Evolutionary conservation across 2,888 invertebrate genomes (phyloP).

Genomic region (Diploptera punctata): DNA sequence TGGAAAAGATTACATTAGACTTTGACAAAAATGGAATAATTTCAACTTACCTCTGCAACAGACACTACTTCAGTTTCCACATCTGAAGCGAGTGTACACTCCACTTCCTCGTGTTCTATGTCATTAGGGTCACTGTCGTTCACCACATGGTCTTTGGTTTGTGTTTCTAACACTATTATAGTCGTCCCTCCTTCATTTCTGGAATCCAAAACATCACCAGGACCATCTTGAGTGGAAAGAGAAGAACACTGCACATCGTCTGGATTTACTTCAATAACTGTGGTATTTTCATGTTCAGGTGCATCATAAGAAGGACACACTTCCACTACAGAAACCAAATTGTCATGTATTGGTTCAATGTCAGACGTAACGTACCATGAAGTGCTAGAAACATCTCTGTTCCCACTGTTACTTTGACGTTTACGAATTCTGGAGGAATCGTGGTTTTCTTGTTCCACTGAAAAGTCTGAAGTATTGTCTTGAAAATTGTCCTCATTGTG

Average conservation of each 20-base stretch:
- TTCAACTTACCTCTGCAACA: too few relatives aligned
- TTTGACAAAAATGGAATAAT: too few relatives aligned
- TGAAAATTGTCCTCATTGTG: neutral
- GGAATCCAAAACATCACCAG: conserved; percentile 17
- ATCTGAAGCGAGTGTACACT: too few relatives aligned
- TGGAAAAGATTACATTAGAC: too few relatives aligned
- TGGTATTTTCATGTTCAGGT: neutral
- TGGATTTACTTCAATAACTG: neutral
- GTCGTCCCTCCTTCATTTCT: conserved; percentile 28
- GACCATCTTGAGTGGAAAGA: neutral
- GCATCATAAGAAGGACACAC: neutral
- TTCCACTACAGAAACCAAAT: neutral
- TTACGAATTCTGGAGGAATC: neutral
- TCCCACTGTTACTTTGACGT: conserved; percentile 1
- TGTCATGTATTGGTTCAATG: neutral
- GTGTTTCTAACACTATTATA: neutral
- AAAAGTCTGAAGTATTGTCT: neutral
- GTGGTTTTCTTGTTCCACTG: neutral
- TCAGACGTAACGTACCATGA: conserved; percentile 49
- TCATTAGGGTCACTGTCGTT: too few relatives aligned
- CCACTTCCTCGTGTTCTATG: too few relatives aligned
- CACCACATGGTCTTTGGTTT: too few relatives aligned
- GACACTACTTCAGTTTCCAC: too few relatives aligned
- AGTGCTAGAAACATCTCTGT: conserved; percentile 40
- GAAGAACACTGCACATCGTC: neutral